Conservation (phyloP, 2,113 vertebrate species). For the Pterocles burchelli region DNA sequence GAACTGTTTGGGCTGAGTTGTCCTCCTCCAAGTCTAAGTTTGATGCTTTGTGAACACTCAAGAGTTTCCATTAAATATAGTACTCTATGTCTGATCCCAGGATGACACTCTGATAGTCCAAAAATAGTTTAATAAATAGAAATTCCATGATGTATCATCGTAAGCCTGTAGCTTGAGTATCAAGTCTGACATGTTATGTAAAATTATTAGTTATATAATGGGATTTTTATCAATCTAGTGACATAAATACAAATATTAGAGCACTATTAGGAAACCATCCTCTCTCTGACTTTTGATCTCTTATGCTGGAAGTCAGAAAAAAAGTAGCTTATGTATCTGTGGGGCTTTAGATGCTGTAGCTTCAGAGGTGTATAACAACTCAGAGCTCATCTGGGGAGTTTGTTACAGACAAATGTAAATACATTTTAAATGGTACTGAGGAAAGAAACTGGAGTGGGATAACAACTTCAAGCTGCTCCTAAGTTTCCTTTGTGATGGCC, state of each 20-base stretch:
- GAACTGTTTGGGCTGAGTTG: background rate
- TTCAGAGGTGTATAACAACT: background rate
- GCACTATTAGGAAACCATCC: slow-evolving; percentile 13
- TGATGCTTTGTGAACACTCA: background rate
- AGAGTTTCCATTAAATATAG: slow-evolving; percentile 20
- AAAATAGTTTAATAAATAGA: slow-evolving; percentile 48
- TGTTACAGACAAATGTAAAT: background rate
- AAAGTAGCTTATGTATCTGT: background rate
- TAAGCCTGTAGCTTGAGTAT: slow-evolving; percentile 37
- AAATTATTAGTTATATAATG: slow-evolving; percentile 60
- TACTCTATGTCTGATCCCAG: slow-evolving; percentile 6
- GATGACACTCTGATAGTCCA: slow-evolving; percentile 15
- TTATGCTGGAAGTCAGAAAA: slow-evolving; percentile 4
- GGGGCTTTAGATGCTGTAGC: background rate
- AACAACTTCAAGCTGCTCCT: background rate
- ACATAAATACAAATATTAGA: slow-evolving; percentile 26
- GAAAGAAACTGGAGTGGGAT: background rate
- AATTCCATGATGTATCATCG: slow-evolving; percentile 20
- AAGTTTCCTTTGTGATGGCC: background rate
- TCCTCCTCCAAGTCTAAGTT: background rate
- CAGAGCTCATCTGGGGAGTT: background rate
- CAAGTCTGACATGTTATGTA: slow-evolving; percentile 45
- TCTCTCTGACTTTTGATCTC: slow-evolving; percentile 21
- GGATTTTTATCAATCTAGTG: slow-evolving; percentile 52
- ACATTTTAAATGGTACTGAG: background rate